Evolutionary conservation across 2,888 invertebrate genomes (phyloP).

Genomic region (Danaus chrysippus): DNA sequence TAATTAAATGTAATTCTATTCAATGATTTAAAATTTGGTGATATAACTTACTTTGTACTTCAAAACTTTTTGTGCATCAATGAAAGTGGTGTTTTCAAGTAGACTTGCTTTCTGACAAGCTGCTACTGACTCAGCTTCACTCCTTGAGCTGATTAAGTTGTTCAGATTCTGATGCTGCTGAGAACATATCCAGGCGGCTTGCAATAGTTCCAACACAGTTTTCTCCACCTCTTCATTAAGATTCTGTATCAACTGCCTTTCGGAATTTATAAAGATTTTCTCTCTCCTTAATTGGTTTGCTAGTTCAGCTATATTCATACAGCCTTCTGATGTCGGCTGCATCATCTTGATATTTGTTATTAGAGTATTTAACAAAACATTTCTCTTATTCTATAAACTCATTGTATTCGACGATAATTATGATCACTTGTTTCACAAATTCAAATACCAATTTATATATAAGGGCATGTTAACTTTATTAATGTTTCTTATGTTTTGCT

Average conservation of each 20-base stretch:
- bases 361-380: constrained; percentile 40
- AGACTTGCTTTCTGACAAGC: constrained; percentile 83
- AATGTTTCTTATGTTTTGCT: neutral
- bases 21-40: too few relatives aligned
- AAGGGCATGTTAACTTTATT: neutral
- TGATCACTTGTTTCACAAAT: constrained; percentile 24
- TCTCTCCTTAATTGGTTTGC: constrained; percentile 87
- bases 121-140: constrained; percentile 86
- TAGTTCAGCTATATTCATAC: constrained; percentile 72
- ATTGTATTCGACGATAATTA: constrained; percentile 31
- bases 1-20: neutral
- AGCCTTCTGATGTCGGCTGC: constrained; percentile 72
- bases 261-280: constrained; percentile 91
- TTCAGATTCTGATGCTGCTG: constrained; percentile 91
- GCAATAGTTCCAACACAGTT: constrained; percentile 77
- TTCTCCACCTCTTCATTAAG: constrained; percentile 85
- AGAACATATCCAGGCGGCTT: constrained; percentile 92
- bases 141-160: constrained; percentile 85
- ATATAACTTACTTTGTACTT: constrained; percentile 84
- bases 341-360: constrained; percentile 52
- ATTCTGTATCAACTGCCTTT: constrained; percentile 88
- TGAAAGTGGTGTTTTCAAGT: constrained; percentile 79
- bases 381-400: constrained; percentile 36
- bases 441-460: constrained; percentile 6
- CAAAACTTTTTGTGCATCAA: constrained; percentile 90